Conservation (phyloP, 1,140 invertebrate species). For the Pemphigus obesinymphae region DNA sequence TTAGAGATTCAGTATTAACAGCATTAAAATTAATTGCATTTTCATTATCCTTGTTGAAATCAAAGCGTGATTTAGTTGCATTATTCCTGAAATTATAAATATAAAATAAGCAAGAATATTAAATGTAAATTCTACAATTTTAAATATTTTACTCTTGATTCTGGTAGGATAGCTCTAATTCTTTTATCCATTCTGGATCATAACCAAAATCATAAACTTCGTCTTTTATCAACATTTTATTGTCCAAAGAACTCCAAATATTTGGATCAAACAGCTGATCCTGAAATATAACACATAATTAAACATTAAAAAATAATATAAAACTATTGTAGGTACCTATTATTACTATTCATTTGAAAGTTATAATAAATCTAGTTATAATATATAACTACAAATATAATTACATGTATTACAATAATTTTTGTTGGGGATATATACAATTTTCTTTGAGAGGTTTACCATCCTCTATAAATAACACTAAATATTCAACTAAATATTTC, state of each 20-base stretch:
- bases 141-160: not conserved
- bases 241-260: slow-evolving; percentile 18
- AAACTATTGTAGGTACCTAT: too few relatives aligned
- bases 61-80: not conserved
- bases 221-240: slow-evolving; percentile 32
- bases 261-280: not conserved
- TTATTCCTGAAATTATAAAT: not conserved
- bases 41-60: slow-evolving; percentile 1
- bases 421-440: too few relatives aligned
- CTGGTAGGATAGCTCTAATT: slow-evolving; percentile 8
- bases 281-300: not conserved
- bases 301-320: not conserved
- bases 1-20: not conserved
- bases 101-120: not conserved
- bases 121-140: not conserved
- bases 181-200: slow-evolving; percentile 8
- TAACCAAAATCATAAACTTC: slow-evolving; percentile 17
- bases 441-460: too few relatives aligned
- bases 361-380: too few relatives aligned
- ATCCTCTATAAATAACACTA: too few relatives aligned
- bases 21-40: not conserved
- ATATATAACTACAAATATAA: too few relatives aligned
- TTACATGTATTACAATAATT: too few relatives aligned
- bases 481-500: not conserved
- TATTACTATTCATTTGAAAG: too few relatives aligned